Base-by-base conservation (phyloP, 2,113 vertebrate genomes). In the Zonotrichia leucophrys region DNA sequence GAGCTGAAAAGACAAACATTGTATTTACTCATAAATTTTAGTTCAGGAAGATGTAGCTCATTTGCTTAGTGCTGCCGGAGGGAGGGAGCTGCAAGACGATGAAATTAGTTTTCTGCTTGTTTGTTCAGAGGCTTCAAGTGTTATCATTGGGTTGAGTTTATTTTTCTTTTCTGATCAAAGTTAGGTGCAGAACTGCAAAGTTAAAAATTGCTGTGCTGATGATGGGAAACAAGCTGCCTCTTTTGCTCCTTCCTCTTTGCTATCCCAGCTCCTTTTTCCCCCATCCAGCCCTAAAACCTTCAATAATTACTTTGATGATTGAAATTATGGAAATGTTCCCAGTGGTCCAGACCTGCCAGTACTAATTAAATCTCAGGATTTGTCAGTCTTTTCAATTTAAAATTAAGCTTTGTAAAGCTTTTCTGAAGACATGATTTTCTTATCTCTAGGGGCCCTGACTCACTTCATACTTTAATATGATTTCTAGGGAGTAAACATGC, bases 361-460 rank as follows among this genome's bases (percentile, higher is more conserved):
- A 52, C 62, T 95, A 95, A 95, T 95, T 94, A 95, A 96, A 87
- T 63, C 33, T 87, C 44, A 66, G 53, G 49, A 80, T 80, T 58
- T 92, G 37, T 37, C 74, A 83, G 31, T 49, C 63, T 83, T 94
- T 73, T 73, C 62, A 53, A 58, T 82, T 94, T 79, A 75, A 91
- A 84, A 87, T 84, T 92, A 63, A 78, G 53, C 49, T 84, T 90
- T 79, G 33, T 70, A 69, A 83, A 74, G 35, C 72, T 24, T 58
- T 46, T 89, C 53, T 79, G 55, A 94, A 92, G 77, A 64, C 19
- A 3, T 42, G 6, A 87, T 50, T 95, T 89, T 56, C 28, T 79
- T 89, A 69, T 92, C 91, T 89, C 44, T 84, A 23, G 56, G 60
- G 37, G 49, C 74, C n/a, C 41, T 83, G 77, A 82, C 59, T 89